Evolutionary conservation across 1,140 invertebrate species (phyloP), one percentile per base, ranked within the genome.

Genomic region (Drosophila sturtevanti): DNA sequence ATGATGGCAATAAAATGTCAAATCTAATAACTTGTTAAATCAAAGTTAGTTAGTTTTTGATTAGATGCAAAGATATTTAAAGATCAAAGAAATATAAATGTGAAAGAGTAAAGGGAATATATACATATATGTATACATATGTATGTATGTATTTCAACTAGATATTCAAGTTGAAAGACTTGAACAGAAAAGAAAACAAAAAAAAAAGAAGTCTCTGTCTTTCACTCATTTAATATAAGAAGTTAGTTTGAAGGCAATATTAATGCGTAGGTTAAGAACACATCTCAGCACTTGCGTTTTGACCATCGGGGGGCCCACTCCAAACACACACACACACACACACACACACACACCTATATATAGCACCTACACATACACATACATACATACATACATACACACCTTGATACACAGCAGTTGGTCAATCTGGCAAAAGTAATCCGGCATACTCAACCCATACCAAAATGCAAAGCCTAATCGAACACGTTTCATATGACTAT

Each of bases 401-500:
- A 31, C 22, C 2, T 24, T n/a, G n/a, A 65, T 35, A 69, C 81
- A 68, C 81, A 87, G 82, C 81, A 79, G 82, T 86, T 81, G 78
- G 82, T 65, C 78, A 71, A 65, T 63, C 51, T 54, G 44, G 24
- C 41, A 64, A 65, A 67, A 38, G 56, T 35, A 41, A 59, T 22
- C 9, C 34, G 9, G 9, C 35, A 18, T 12, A 41, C 24, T 1
- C 9, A 31, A 61, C 41, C 38, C 22, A 52, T 64, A 52, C 62
- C 35, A 37, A 31, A 64, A 67, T 61, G 55, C 48, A 62, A 72
- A 74, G 81, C 82, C 79, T 87, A 87, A 87, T 86, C 82, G 82
- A 86, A 86, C 81, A 86, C 81, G 81, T 86, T 86, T 86, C 75
- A 81, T 86, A 87, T 86, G 82, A 87, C 81, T 86, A 9, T 48